These are phyloP conservation scores for Nipponia nippon DNA, from an alignment of 2,113 vertebrate genomes.

Conservation along the genomic window DNA sequence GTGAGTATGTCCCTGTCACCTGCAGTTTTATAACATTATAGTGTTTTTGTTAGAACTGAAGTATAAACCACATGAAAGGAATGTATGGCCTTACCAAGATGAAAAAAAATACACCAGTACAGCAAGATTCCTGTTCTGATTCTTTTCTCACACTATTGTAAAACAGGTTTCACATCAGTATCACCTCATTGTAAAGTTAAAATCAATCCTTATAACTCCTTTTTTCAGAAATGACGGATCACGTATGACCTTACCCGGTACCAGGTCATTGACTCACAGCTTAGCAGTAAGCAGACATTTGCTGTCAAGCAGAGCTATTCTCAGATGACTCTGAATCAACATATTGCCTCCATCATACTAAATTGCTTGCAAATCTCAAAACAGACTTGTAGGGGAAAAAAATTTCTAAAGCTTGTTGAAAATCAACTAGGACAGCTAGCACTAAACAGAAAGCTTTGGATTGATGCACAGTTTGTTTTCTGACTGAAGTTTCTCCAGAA, in stretches of 20 bases:
- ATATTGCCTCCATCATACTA: background rate
- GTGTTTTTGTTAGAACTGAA: background rate
- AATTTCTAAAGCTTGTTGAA: background rate
- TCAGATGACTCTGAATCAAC: background rate
- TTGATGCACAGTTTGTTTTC: constrained; percentile 52
- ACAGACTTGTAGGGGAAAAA: background rate
- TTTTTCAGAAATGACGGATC: background rate
- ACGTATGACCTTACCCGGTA: background rate
- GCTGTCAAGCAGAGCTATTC: background rate
- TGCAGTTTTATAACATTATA: background rate
- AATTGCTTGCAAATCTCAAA: background rate
- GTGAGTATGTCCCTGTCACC: background rate
- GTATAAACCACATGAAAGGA: background rate
- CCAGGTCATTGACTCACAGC: background rate
- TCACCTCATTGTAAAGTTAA: background rate
- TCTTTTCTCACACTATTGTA: background rate
- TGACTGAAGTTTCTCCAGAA: constrained; percentile 57
- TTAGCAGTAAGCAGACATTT: background rate
- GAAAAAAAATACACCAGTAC: background rate
- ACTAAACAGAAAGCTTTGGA: constrained; percentile 21
- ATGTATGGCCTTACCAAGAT: background rate
- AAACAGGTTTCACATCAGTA: background rate
- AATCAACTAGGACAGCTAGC: constrained; percentile 9
- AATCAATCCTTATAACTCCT: background rate
- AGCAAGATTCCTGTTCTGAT: background rate